Conservation (phyloP, 2,113 vertebrate species). For the Aspiorhynchus laticeps region DNA sequence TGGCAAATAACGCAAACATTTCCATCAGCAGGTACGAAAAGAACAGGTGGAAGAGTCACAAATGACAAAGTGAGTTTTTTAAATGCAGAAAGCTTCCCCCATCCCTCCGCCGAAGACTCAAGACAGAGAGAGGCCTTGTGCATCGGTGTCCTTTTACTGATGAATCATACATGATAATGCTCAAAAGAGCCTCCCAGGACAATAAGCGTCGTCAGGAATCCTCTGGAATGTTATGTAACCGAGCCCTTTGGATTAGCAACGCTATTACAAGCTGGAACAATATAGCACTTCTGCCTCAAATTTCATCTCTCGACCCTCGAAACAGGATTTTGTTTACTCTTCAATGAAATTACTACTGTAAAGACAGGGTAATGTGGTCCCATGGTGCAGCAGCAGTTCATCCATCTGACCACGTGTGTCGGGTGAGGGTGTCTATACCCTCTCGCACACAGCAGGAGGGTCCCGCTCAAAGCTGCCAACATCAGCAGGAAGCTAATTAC, state of each 20-base stretch:
- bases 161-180: conserved; percentile 17
- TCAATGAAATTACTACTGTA: conserved; percentile 12
- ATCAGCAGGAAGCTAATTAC: conserved; percentile 56
- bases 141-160: conserved; percentile 4
- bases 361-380: conserved; percentile 28
- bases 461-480: conserved; percentile 46
- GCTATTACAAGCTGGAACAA: neutral
- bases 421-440: conserved; percentile 21
- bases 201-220: conserved; percentile 20
- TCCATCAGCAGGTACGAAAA: conserved; percentile 41
- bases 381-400: conserved; percentile 15
- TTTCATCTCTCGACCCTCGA: neutral
- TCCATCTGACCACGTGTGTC: conserved; percentile 33
- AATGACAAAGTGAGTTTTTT: conserved; percentile 27
- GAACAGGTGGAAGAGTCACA: conserved; percentile 51
- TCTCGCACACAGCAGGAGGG: conserved; percentile 42
- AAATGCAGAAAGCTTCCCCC: neutral
- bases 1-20: conserved; percentile 35
- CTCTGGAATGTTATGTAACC: conserved; percentile 27
- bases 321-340: conserved; percentile 24
- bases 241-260: neutral
- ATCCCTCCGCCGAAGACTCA: neutral
- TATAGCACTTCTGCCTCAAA: neutral
- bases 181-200: conserved; percentile 11
- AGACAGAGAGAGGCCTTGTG: conserved; percentile 28